Evolutionary conservation across 1,140 invertebrate species (phyloP).

Genomic region (Tetraneura akinire): DNA sequence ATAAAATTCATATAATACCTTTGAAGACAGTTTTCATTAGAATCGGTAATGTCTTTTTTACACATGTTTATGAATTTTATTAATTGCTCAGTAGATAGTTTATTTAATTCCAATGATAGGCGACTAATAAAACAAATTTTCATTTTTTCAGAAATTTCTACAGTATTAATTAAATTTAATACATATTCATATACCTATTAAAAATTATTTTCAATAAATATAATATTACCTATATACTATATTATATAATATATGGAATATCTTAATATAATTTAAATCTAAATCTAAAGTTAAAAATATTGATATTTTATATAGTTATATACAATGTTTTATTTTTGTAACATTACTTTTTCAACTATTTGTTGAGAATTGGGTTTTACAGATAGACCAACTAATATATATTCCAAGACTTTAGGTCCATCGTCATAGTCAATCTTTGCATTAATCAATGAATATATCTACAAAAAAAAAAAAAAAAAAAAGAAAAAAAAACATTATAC

Average conservation of each 20-base stretch:
- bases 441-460: constrained; percentile 46
- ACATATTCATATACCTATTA: constrained; percentile 41
- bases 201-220: not conserved
- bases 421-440: constrained; percentile 33
- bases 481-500: not conserved
- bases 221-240: too few relatives aligned
- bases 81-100: constrained; percentile 24
- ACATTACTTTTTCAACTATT: constrained; percentile 29
- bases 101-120: constrained; percentile 38
- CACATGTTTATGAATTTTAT: constrained; percentile 47
- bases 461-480: constrained; percentile 10
- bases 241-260: too few relatives aligned
- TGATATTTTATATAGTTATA: too few relatives aligned
- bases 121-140: constrained; percentile 45
- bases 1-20: constrained; percentile 18
- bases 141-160: constrained; percentile 33
- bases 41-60: constrained; percentile 33
- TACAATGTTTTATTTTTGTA: too few relatives aligned
- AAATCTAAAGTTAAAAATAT: too few relatives aligned
- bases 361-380: constrained; percentile 26
- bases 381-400: constrained; percentile 34
- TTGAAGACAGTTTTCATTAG: constrained; percentile 37
- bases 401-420: constrained; percentile 36
- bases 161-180: constrained; percentile 19
- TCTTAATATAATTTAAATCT: too few relatives aligned